phyloP scores from a whole-genome alignment of 35 echinoderm and acorn worm species.

The Ptychodera flava region DNA sequence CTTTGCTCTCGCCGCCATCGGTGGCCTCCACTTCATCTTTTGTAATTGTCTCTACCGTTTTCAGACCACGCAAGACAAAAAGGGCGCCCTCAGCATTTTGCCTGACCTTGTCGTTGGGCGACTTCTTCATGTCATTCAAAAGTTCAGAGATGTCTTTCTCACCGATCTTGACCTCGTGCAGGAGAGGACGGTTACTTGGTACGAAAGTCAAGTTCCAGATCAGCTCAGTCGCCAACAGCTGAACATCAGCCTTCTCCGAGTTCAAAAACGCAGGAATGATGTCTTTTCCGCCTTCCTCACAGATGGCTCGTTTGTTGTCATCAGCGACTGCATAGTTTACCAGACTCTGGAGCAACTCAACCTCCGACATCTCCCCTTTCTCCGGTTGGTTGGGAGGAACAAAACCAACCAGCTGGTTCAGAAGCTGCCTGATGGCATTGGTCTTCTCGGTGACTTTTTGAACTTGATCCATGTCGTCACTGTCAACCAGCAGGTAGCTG shows the following conservation, averaged over 20 bases:
- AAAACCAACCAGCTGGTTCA: background rate
- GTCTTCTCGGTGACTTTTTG: background rate
- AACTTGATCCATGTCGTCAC: background rate
- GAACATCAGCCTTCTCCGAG: background rate
- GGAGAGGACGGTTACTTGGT: background rate
- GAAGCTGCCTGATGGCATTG: background rate
- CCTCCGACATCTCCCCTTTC: background rate
- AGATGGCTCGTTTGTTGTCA: background rate
- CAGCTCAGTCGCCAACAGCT: background rate
- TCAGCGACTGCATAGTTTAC: background rate
- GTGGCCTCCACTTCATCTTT: background rate
- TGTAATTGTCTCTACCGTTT: background rate
- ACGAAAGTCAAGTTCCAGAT: background rate
- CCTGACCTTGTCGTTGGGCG: background rate
- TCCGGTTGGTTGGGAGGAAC: background rate
- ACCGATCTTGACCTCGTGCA: background rate
- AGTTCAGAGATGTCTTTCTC: background rate
- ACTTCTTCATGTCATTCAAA: background rate
- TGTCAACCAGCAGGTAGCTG: background rate
- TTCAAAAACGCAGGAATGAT: background rate
- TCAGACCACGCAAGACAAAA: background rate
- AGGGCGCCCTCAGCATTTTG: background rate
- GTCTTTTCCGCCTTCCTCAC: background rate
- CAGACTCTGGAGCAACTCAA: background rate
- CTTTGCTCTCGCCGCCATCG: background rate